phyloP scores from a whole-genome alignment of 2,888 invertebrate genomes.

The Agrochola lychnidis region DNA sequence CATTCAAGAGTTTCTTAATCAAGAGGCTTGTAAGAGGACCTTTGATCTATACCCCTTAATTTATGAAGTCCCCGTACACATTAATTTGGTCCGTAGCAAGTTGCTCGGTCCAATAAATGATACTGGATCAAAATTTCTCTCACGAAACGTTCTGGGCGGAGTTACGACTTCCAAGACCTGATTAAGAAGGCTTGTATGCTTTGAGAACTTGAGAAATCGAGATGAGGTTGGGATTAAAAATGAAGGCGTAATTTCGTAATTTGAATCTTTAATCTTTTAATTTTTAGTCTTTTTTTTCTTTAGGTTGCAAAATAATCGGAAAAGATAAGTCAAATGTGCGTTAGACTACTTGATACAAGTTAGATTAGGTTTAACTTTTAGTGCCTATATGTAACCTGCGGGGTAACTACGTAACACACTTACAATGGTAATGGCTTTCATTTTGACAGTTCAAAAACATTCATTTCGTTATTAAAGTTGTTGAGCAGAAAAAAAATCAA shows the following conservation, averaged over 20 bases:
- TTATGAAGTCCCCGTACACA: constrained; percentile 45
- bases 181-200: constrained; percentile 50
- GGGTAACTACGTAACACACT: neutral
- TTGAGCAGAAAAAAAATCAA: neutral
- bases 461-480: neutral
- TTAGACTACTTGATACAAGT: neutral
- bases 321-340: neutral
- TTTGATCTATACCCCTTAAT: constrained; percentile 52
- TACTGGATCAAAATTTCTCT: constrained; percentile 52
- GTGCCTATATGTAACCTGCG: neutral
- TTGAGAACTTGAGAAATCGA: constrained; percentile 30
- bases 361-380: neutral
- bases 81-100: constrained; percentile 42
- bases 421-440: neutral
- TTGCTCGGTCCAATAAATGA: constrained; percentile 39
- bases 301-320: neutral
- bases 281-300: too few species aligned
- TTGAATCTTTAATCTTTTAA: neutral
- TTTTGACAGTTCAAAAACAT: neutral
- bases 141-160: constrained; percentile 48
- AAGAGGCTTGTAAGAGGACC: constrained; percentile 7
- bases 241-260: neutral
- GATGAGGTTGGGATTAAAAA: constrained; percentile 30
- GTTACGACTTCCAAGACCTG: constrained; percentile 44
- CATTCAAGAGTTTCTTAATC: constrained; percentile 7